These are phyloP conservation scores for Platyura marginata DNA, from an alignment of 1,140 invertebrate genomes.

Conservation along the genomic window DNA sequence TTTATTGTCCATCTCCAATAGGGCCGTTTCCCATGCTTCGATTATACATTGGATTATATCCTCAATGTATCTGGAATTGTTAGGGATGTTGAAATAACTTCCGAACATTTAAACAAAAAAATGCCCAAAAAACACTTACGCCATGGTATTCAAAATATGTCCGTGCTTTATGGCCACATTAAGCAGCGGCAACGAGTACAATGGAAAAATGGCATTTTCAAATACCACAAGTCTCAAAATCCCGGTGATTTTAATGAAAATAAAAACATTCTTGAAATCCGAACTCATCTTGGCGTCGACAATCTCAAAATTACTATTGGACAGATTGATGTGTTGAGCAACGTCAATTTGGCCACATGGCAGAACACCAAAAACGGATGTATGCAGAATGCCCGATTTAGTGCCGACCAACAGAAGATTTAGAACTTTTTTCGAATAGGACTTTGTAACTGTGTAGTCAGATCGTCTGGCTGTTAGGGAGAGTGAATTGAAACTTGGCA, in stretches of 20 bases:
- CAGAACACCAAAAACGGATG: slow-evolving; percentile 73
- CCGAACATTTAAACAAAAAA: not conserved
- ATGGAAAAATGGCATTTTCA: slow-evolving; percentile 45
- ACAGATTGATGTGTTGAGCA: slow-evolving; percentile 28
- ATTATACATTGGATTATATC: slow-evolving; percentile 66
- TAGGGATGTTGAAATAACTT: not conserved
- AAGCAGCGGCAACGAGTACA: slow-evolving; percentile 45
- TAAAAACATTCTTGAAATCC: slow-evolving; percentile 37
- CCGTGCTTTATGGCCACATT: slow-evolving; percentile 51
- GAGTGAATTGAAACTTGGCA: slow-evolving; percentile 23
- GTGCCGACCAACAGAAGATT: slow-evolving; percentile 67
- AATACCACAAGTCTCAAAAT: slow-evolving; percentile 34
- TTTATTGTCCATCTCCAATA: slow-evolving; percentile 88
- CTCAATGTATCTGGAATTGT: slow-evolving; percentile 35
- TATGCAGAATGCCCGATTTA: slow-evolving; percentile 45
- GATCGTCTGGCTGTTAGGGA: slow-evolving; percentile 28
- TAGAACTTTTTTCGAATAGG: slow-evolving; percentile 44
- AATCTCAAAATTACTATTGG: slow-evolving; percentile 33
- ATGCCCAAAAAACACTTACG: slow-evolving; percentile 11
- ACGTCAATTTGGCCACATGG: slow-evolving; percentile 53
- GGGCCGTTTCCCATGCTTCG: slow-evolving; percentile 87
- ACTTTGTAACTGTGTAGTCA: slow-evolving; percentile 41
- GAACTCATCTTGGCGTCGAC: slow-evolving; percentile 37
- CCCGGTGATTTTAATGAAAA: slow-evolving; percentile 28
- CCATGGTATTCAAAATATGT: slow-evolving; percentile 40